These are phyloP conservation scores for Deilephila porcellus DNA, from an alignment of 2,888 invertebrate species.

Conservation along the genomic window DNA sequence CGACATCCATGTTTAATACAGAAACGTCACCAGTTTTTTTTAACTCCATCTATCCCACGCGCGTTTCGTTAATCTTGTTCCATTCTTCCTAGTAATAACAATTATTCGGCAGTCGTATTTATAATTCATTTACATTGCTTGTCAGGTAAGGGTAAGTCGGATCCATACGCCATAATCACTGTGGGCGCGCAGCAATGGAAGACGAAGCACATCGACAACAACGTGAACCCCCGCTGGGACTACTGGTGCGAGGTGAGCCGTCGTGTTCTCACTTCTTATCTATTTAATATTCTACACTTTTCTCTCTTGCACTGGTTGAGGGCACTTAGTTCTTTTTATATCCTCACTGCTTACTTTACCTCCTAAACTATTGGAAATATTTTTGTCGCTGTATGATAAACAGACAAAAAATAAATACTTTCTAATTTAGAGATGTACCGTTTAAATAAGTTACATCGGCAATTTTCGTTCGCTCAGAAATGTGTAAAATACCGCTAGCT, in stretches of 20 bases:
- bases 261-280: not conserved
- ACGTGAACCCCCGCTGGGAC: constrained; percentile 98
- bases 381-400: not conserved
- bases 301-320: constrained; percentile 42
- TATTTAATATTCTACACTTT: constrained; percentile 5
- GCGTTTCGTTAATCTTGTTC: not conserved
- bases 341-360: constrained; percentile 25
- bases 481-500: too few relatives aligned
- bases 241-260: constrained; percentile 96
- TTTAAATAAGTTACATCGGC: too few relatives aligned
- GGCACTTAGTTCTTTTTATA: constrained; percentile 29
- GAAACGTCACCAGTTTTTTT: too few relatives aligned
- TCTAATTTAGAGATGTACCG: too few relatives aligned
- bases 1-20: too few relatives aligned
- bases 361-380: not conserved
- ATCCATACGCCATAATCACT: constrained; percentile 96
- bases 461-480: too few relatives aligned
- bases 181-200: constrained; percentile 97
- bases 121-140: constrained; percentile 47
- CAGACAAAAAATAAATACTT: too few relatives aligned
- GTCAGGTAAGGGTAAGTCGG: constrained; percentile 96
- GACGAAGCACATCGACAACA: constrained; percentile 97
- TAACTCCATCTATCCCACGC: too few relatives aligned
- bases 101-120: not conserved
- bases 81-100: not conserved